Evolutionary conservation across 1,140 invertebrate genomes (phyloP).

Genomic region (Caenorhabditis elegans): DNA sequence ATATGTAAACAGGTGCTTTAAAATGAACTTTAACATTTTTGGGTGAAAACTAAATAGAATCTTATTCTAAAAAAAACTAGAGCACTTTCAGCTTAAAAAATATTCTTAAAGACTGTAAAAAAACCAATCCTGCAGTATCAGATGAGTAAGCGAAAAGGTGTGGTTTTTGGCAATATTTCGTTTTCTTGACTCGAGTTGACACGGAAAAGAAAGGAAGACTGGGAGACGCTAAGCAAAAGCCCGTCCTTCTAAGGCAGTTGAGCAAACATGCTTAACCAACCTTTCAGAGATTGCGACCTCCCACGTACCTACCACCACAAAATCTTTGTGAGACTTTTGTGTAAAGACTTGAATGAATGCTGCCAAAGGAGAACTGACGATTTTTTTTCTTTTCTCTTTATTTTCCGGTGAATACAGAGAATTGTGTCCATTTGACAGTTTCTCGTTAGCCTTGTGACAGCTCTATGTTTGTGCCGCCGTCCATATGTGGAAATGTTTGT

Average conservation of each 20-base stretch:
- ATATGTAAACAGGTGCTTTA: too few relatives aligned
- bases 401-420: neutral
- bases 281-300: neutral
- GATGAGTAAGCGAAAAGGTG: neutral
- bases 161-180: conserved; percentile 10
- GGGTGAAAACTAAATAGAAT: too few relatives aligned
- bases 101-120: too few relatives aligned
- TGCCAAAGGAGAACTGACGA: too few relatives aligned
- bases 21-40: too few relatives aligned
- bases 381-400: too few relatives aligned
- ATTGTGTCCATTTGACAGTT: conserved; percentile 7
- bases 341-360: neutral
- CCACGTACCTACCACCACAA: neutral
- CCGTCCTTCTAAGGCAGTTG: conserved; percentile 21
- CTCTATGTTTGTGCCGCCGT: neutral
- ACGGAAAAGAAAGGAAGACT: neutral
- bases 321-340: neutral
- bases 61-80: too few relatives aligned
- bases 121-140: too few relatives aligned
- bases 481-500: conserved; percentile 25
- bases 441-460: conserved; percentile 23
- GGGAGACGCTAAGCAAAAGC: conserved; percentile 24
- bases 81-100: too few relatives aligned
- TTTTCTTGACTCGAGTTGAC: conserved; percentile 25
- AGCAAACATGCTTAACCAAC: conserved; percentile 5